Evolutionary conservation across 2,888 invertebrate genomes (phyloP).

Genomic region (Didymodactylos carnosus): DNA sequence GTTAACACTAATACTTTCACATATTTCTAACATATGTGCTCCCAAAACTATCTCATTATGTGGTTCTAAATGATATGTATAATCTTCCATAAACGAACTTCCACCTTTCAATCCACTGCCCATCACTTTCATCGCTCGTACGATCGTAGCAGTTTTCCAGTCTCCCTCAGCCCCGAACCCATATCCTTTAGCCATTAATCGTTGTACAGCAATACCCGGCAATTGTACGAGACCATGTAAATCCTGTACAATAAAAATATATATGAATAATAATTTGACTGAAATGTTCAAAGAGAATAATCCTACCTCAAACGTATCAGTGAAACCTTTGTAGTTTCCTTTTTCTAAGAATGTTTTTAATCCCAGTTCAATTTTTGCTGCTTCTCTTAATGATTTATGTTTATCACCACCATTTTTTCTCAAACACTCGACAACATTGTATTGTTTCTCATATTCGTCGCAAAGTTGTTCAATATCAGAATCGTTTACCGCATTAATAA

Average conservation of each 20-base stretch:
- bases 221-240: not conserved
- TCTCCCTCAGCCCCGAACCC: not conserved
- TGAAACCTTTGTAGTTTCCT: not conserved
- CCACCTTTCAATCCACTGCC: not conserved
- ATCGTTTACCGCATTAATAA: not conserved
- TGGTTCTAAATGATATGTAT: not conserved
- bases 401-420: not conserved
- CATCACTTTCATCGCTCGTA: not conserved
- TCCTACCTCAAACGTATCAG: not conserved
- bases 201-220: not conserved
- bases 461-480: not conserved
- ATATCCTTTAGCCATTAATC: not conserved
- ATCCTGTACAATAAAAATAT: not conserved
- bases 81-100: not conserved
- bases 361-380: not conserved
- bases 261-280: too few species aligned
- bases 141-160: not conserved
- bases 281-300: not conserved
- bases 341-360: not conserved
- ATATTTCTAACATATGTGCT: not conserved
- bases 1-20: not conserved
- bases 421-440: not conserved
- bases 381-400: not conserved
- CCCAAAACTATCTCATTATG: not conserved
- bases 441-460: not conserved